Percentiles rank a stretch among this genome's conserved stretches.
Conservation (phyloP, 1,140 invertebrate species). For the Micrasema longulum region DNA sequence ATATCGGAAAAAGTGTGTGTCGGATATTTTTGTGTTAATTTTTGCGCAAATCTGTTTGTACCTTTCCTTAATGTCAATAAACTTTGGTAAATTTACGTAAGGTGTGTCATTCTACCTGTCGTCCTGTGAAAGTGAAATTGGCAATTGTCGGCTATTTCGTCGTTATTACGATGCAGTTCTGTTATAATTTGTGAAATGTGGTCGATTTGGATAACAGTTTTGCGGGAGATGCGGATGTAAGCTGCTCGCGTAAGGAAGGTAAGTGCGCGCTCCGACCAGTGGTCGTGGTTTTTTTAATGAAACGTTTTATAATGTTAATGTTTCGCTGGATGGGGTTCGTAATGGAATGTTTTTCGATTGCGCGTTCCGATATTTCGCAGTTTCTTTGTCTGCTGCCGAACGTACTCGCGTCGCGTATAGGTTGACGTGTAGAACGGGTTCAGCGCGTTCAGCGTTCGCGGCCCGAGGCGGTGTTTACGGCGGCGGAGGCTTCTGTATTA, state of each 20-base stretch:
- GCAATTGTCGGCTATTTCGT: conserved; percentile 35
- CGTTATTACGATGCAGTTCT: conserved; percentile 19
- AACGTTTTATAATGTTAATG: conserved; percentile 1
- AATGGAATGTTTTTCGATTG: background rate
- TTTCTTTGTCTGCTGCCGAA: conserved; percentile 43
- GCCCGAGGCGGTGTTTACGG: conserved; percentile 21
- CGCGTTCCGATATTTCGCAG: conserved; percentile 10
- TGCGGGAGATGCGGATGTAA: conserved; percentile 32
- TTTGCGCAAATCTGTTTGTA: conserved; percentile 47
- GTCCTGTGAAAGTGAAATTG: conserved; percentile 44
- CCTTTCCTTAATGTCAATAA: conserved; percentile 47
- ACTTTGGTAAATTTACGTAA: conserved; percentile 48
- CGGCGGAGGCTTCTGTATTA: conserved; percentile 3
- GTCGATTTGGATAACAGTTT: conserved; percentile 36
- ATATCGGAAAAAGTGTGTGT: conserved; percentile 7
- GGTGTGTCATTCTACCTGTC: conserved; percentile 48
- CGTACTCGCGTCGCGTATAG: conserved; percentile 6
- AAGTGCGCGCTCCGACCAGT: conserved; percentile 18
- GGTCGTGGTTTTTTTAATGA: conserved; percentile 35
- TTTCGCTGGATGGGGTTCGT: background rate
- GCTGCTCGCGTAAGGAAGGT: conserved; percentile 41
- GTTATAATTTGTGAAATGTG: conserved; percentile 42
- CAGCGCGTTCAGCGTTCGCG: conserved; percentile 4
- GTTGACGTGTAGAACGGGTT: conserved; percentile 39
- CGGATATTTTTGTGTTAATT: conserved; percentile 40